These are phyloP conservation scores for Steinernema scapterisci DNA, from an alignment of 2,888 invertebrate genomes.

Conservation along the genomic window DNA sequence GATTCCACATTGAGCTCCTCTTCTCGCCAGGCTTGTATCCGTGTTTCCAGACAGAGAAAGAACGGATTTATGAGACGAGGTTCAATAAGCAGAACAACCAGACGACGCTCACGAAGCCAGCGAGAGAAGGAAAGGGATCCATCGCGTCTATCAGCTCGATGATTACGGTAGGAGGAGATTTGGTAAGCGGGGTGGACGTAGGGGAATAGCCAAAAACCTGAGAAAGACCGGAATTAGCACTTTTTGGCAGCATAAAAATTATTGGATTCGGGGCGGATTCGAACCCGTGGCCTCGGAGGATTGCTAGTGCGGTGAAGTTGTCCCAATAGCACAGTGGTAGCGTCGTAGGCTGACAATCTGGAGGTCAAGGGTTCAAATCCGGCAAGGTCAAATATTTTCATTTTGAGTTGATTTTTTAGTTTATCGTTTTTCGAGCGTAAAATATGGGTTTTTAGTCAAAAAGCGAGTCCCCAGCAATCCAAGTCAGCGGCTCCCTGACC, in stretches of 20 bases:
- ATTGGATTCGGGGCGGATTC: no score
- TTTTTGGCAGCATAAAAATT: not conserved
- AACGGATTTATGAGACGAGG: constrained; percentile 74
- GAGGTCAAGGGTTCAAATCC: no score
- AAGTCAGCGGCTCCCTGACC: constrained; percentile 1
- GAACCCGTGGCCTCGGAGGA: no score
- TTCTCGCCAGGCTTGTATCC: constrained; percentile 85
- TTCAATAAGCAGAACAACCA: constrained; percentile 74
- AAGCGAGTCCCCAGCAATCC: constrained; percentile 13
- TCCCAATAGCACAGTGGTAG: no score
- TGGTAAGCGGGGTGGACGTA: not conserved
- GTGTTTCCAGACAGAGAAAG: constrained; percentile 66
- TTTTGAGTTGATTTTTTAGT: no score
- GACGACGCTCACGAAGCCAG: not conserved
- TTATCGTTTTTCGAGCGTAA: no score
- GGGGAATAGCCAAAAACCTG: not conserved
- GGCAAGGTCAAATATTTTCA: no score
- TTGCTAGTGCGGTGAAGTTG: no score
- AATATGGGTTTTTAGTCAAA: not conserved
- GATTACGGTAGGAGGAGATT: constrained; percentile 28
- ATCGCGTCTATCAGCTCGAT: constrained; percentile 17
- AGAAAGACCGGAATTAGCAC: no score
- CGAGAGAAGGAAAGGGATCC: constrained; percentile 10
- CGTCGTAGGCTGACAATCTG: no score
- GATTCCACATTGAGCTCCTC: constrained; percentile 97